phyloP scores from a whole-genome alignment of 2,888 invertebrate species.

The Tenthredo livida region DNA sequence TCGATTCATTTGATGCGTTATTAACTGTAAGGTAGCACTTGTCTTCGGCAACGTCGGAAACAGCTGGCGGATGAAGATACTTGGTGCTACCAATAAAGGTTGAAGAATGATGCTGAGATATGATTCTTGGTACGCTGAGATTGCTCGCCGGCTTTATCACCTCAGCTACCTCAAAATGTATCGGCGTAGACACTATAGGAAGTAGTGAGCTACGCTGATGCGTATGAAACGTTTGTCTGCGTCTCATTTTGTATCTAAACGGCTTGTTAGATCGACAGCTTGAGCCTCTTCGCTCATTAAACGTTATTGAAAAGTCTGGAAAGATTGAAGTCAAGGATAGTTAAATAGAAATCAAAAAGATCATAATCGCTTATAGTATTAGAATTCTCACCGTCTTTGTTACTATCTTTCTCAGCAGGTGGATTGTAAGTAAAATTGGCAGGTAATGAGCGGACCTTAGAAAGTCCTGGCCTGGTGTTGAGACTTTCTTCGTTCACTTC shows the following conservation, averaged over 20 bases:
- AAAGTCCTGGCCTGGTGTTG: slow-evolving; percentile 67
- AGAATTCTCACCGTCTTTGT: slow-evolving; percentile 47
- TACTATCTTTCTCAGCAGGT: slow-evolving; percentile 78
- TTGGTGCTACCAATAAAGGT: slow-evolving; percentile 79
- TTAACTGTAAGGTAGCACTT: slow-evolving; percentile 66
- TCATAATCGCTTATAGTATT: background rate
- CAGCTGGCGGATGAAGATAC: slow-evolving; percentile 73
- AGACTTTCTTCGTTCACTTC: slow-evolving; percentile 79
- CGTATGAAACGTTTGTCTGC: slow-evolving; percentile 77
- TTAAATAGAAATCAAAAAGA: background rate
- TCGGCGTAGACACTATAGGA: slow-evolving; percentile 64
- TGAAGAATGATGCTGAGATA: slow-evolving; percentile 72
- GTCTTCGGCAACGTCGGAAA: slow-evolving; percentile 62
- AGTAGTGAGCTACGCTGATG: slow-evolving; percentile 65
- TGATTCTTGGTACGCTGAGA: slow-evolving; percentile 73
- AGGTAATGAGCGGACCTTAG: slow-evolving; percentile 88
- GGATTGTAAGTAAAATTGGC: slow-evolving; percentile 92
- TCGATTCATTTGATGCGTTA: slow-evolving; percentile 64
- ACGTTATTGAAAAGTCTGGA: slow-evolving; percentile 68
- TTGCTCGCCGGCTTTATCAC: slow-evolving; percentile 72
- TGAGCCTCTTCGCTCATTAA: slow-evolving; percentile 67
- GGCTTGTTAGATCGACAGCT: slow-evolving; percentile 66
- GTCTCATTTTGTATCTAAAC: slow-evolving; percentile 72
- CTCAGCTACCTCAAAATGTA: slow-evolving; percentile 73
- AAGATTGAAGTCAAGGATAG: slow-evolving; percentile 15